phyloP scores from a whole-genome alignment of 1,140 invertebrate species.

The Ridgeia piscesae region DNA sequence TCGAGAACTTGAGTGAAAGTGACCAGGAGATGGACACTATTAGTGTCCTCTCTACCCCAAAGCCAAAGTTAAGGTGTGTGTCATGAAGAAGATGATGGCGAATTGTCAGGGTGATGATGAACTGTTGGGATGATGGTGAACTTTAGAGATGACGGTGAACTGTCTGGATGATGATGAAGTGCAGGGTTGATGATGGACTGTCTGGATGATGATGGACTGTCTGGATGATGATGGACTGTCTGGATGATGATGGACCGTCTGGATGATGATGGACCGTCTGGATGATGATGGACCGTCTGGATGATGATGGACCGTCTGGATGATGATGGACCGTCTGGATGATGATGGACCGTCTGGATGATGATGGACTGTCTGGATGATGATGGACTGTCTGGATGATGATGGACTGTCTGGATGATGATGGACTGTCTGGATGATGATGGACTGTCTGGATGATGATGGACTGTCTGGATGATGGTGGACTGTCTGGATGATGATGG shows the following conservation, averaged over 20 bases:
- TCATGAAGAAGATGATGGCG: neutral
- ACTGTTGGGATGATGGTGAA: neutral
- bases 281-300: neutral
- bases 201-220: neutral
- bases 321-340: neutral
- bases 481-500: too few species aligned
- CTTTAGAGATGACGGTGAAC: neutral
- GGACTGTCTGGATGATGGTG: too few species aligned
- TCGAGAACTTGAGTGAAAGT: constrained; percentile 89
- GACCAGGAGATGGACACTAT: constrained; percentile 93
- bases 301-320: neutral
- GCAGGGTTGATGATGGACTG: neutral
- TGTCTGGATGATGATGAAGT: neutral
- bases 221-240: neutral
- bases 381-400: neutral
- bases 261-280: neutral
- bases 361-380: too few species aligned
- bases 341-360: neutral
- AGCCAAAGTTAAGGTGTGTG: constrained; percentile 78
- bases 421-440: too few species aligned
- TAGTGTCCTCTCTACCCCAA: constrained; percentile 93
- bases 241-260: neutral
- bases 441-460: too few species aligned
- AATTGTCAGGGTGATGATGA: neutral
- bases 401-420: neutral